Evolutionary conservation across 1,140 invertebrate species (phyloP).

Genomic region (Sogatella furcifera): DNA sequence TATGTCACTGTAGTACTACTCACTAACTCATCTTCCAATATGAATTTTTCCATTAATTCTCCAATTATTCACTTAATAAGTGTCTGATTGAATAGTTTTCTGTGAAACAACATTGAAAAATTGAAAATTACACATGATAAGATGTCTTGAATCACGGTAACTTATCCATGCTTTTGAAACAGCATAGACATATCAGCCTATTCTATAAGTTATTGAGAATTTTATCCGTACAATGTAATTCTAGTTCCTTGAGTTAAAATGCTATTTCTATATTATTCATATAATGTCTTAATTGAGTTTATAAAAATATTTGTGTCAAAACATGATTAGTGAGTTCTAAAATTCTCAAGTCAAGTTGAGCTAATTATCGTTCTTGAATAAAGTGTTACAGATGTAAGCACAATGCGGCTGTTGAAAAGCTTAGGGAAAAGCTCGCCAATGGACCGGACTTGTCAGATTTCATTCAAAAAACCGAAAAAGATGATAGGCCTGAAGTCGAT

Average conservation of each 20-base stretch:
- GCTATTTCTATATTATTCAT: no score
- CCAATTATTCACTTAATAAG: background rate
- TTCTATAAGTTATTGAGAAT: no score
- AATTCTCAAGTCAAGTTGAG: background rate
- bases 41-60: background rate
- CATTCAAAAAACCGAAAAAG: constrained; percentile 13
- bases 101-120: background rate
- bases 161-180: no score
- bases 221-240: no score
- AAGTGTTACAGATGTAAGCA: background rate
- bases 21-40: background rate
- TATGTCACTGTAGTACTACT: background rate
- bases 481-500: constrained; percentile 22
- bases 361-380: no score
- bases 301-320: no score
- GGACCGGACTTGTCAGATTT: constrained; percentile 55
- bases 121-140: no score
- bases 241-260: no score
- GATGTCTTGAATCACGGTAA: no score
- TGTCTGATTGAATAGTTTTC: background rate
- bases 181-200: no score
- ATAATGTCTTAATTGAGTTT: no score
- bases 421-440: constrained; percentile 42
- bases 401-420: constrained; percentile 21
- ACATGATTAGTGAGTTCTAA: no score